Percentiles rank a stretch among this genome's conserved stretches.
Evolutionary conservation across 2,888 invertebrate genomes (phyloP).

Genomic region (Cataglyphis rosenhaueri): DNA sequence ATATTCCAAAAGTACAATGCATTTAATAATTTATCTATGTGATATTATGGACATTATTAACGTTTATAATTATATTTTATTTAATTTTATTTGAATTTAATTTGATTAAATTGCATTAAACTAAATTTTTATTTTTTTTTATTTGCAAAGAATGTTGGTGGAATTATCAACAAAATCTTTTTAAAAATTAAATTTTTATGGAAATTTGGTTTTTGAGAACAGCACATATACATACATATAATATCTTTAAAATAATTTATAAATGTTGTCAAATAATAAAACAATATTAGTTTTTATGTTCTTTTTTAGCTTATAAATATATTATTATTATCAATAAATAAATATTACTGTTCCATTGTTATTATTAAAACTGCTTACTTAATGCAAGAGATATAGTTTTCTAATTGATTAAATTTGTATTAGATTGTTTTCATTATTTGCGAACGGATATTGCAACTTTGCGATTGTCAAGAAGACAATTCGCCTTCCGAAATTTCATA

Average conservation of each 20-base stretch:
- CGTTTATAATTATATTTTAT: background rate
- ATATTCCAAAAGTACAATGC: conserved; percentile 91
- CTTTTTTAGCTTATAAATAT: background rate
- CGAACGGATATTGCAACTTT: conserved; percentile 91
- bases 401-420: conserved; percentile 1
- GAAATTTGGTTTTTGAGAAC: background rate
- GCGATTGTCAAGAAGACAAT: conserved; percentile 88
- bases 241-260: background rate
- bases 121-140: background rate
- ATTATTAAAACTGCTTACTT: background rate
- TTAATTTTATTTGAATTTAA: background rate
- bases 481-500: conserved; percentile 86
- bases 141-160: background rate
- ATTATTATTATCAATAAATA: background rate
- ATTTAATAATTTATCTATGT: background rate
- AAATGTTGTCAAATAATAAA: background rate
- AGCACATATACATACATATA: background rate
- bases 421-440: conserved; percentile 93
- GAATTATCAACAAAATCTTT: conserved; percentile 2
- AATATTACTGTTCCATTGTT: conserved; percentile 7
- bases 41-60: background rate
- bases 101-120: background rate
- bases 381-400: background rate
- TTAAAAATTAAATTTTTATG: background rate
- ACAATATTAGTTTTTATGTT: background rate